These are phyloP conservation scores for Zootoca vivipara DNA, from an alignment of 2,113 vertebrate species.

Conservation along the genomic window DNA sequence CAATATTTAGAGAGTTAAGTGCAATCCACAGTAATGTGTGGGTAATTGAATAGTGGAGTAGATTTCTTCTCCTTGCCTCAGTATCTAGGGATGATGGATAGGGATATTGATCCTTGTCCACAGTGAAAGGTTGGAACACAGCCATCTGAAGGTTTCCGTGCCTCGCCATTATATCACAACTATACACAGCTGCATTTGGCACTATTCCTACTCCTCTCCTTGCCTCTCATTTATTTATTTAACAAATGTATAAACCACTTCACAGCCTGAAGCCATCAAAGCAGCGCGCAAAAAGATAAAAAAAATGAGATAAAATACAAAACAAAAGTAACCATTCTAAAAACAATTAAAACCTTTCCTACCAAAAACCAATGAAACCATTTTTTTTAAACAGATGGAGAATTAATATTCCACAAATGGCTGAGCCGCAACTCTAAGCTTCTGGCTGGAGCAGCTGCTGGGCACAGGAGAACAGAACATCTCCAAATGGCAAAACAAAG, in stretches of 20 bases:
- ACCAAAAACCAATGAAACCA: too few species aligned
- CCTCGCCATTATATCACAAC: neutral
- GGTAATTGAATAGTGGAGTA: neutral
- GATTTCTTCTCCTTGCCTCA: neutral
- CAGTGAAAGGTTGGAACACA: neutral
- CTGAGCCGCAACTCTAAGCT: neutral
- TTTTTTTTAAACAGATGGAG: too few species aligned
- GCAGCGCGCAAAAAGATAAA: too few species aligned
- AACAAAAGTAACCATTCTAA: too few species aligned
- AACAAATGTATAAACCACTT: neutral
- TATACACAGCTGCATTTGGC: conserved; percentile 22
- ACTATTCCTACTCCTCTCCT: neutral
- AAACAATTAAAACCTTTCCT: too few species aligned
- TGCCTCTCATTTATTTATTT: neutral
- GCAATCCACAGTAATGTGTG: neutral
- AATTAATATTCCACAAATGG: too few species aligned
- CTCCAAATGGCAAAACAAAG: neutral
- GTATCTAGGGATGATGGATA: neutral
- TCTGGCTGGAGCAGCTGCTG: conserved; percentile 29
- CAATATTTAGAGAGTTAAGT: conserved; percentile 19
- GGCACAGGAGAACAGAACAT: conserved; percentile 16
- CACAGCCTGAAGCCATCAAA: too few species aligned
- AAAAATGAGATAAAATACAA: too few species aligned
- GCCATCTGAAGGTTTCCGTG: conserved; percentile 7
- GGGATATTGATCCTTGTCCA: neutral